Percentiles rank a stretch among this genome's conserved stretches.
Conservation (phyloP, 1,140 invertebrate species). For the Palaemon carinicauda region DNA sequence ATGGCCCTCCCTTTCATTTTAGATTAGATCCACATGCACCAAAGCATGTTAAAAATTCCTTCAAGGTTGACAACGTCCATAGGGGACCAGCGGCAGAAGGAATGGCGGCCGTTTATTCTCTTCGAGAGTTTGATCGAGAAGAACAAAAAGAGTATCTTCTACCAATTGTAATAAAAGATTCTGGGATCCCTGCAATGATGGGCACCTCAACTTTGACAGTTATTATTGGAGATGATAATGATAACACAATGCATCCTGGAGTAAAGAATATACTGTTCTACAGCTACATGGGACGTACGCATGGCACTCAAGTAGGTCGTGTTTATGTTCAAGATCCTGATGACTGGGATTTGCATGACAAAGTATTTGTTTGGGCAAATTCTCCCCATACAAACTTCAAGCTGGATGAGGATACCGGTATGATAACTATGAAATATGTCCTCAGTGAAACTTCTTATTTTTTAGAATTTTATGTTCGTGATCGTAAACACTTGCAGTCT, state of each 20-base stretch:
- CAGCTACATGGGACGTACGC: constrained; percentile 78
- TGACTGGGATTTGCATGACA: constrained; percentile 97
- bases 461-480: constrained; percentile 90
- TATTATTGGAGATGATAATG: constrained; percentile 93
- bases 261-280: constrained; percentile 97
- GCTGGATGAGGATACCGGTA: constrained; percentile 89
- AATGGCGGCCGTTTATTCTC: constrained; percentile 90
- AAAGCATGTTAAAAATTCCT: constrained; percentile 89
- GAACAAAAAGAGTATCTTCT: constrained; percentile 94
- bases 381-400: constrained; percentile 83
- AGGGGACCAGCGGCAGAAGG: constrained; percentile 94
- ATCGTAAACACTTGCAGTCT: constrained; percentile 89
- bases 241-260: constrained; percentile 96
- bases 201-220: constrained; percentile 87
- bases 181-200: constrained; percentile 90
- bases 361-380: constrained; percentile 90
- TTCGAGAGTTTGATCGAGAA: constrained; percentile 92
- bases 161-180: constrained; percentile 91
- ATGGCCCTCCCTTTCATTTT: constrained; percentile 96
- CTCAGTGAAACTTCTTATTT: constrained; percentile 84
- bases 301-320: constrained; percentile 86
- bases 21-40: constrained; percentile 91
- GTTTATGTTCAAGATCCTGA: constrained; percentile 97
- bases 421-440: constrained; percentile 93
- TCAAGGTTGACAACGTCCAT: constrained; percentile 94